Evolutionary conservation across 2,888 invertebrate genomes (phyloP), one percentile per base, ranked within the genome.

Genomic region (Campaea margaritaria): DNA sequence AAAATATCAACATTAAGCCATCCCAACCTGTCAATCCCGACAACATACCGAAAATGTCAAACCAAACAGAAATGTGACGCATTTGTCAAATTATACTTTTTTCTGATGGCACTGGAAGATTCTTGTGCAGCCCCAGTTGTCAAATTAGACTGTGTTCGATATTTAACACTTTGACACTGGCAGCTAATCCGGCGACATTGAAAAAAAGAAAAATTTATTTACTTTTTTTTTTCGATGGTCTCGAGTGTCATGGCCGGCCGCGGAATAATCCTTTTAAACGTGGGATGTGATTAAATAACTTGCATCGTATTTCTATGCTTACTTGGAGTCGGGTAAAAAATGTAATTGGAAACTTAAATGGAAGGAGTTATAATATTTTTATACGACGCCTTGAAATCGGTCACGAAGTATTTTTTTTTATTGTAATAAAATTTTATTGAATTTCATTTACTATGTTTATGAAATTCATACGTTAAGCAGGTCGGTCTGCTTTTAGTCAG

Each of bases 101-200:
- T 82, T 80, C 73, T 75, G 64, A 72, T 61, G 66, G 64, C 51
- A 36, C 21, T 28, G 51, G 53, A 62, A 81, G 77, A 79, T 84
- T 81, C 84, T 81, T 79, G 79, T 71, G 76, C 81, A 82, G 83
- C 79, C 81, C 77, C 86, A 82, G 83, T 85, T 87, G 92, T 92
- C 91, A 91, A 90, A 91, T 91, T 89, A 89, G 90, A 88, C 86
- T 84, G 82, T 82, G 88, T 89, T 89, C 90, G 90, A 92, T 90
- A 91, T 91, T 92, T 92, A 92, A 92, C 91, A 91, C 91, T 91
- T 91, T 91, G 91, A 91, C 91, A 89, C 91, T 89, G 91, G 85
- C 89, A 88, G 87, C 87, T 92, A 90, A 92, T 91, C 91, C 89
- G 74, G 79, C 76, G 81, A 84, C 87, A 87, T 51, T 15, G 13